Percentiles rank a stretch among this genome's conserved stretches.
Conservation (phyloP, 2,888 invertebrate species). For the Drosophila pegasa region DNA sequence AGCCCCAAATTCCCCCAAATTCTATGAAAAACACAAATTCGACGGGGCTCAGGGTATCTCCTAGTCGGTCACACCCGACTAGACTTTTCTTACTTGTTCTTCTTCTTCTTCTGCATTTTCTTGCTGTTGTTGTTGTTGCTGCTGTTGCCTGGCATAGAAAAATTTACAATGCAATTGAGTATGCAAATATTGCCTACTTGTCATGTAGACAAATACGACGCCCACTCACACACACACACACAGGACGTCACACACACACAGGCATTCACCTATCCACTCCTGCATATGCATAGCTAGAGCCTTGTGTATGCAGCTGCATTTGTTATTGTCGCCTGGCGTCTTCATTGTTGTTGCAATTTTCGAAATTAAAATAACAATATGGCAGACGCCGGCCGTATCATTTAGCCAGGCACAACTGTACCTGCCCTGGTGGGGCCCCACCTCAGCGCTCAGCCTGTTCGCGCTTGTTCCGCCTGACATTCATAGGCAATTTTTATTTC, state of each 20-base stretch:
- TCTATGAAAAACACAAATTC: too few relatives aligned
- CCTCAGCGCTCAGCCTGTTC: too few relatives aligned
- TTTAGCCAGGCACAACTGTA: constrained; percentile 58
- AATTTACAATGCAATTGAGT: constrained; percentile 84
- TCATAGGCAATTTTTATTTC: constrained; percentile 57
- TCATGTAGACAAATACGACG: constrained; percentile 75
- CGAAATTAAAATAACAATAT: constrained; percentile 76
- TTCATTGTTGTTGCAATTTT: constrained; percentile 76
- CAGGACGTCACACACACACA: neutral
- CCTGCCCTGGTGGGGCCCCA: constrained; percentile 14
- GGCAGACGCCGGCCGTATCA: constrained; percentile 32
- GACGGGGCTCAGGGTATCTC: too few relatives aligned
- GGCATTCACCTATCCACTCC: constrained; percentile 9
- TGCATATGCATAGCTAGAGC: constrained; percentile 45
- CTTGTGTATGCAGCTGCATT: constrained; percentile 25
- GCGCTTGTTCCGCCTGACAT: constrained; percentile 62
- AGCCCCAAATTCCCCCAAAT: too few relatives aligned
- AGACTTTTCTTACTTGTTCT: too few relatives aligned
- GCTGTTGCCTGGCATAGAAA: constrained; percentile 66
- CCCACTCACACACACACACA: constrained; percentile 9
- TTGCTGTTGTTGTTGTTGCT: constrained; percentile 21
- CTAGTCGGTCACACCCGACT: too few relatives aligned
- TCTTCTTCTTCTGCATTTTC: constrained; percentile 22
- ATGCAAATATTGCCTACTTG: constrained; percentile 84
- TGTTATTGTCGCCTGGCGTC: constrained; percentile 67